Percentiles rank a stretch among this genome's conserved stretches.
Conservation (phyloP, 37 sponge, comb jelly and placozoan species). For the Haliclona indistincta region DNA sequence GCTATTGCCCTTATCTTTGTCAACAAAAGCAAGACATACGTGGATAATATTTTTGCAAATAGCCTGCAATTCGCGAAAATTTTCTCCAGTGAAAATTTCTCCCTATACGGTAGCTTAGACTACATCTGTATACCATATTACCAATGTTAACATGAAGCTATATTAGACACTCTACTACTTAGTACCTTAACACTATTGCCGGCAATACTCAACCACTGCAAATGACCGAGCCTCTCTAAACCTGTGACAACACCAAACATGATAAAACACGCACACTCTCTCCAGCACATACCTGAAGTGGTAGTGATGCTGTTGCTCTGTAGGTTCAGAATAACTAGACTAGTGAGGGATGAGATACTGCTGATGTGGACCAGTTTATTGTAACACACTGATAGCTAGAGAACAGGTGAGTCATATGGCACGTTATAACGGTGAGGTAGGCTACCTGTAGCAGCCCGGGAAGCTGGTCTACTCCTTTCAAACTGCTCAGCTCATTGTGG, state of each 20-base stretch:
- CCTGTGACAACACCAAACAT: constrained; percentile 2
- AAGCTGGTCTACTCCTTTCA: constrained; percentile 56
- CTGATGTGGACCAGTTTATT: constrained; percentile 54
- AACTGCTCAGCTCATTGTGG: constrained; percentile 42
- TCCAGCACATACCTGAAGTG: constrained; percentile 22
- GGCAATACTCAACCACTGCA: constrained; percentile 70
- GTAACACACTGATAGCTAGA: constrained; percentile 58
- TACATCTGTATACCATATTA: too few relatives aligned
- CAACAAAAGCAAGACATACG: too few relatives aligned
- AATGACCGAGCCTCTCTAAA: constrained; percentile 17
- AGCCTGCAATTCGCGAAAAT: too few relatives aligned
- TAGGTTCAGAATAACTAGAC: constrained; percentile 57
- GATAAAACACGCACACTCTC: background rate
- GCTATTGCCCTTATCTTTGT: too few relatives aligned
- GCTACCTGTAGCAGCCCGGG: constrained; percentile 50
- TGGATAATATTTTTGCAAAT: too few relatives aligned
- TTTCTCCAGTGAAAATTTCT: too few relatives aligned
- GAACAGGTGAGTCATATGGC: too few relatives aligned
- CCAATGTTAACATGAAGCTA: too few relatives aligned
- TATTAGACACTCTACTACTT: background rate
- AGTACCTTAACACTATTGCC: constrained; percentile 74
- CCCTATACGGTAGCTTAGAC: too few relatives aligned
- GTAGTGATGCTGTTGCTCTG: constrained; percentile 67
- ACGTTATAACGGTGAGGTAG: too few relatives aligned
- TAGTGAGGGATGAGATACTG: constrained; percentile 13